These are phyloP conservation scores for Gnatocerus cornutus DNA, from an alignment of 2,888 invertebrate genomes.

Conservation along the genomic window DNA sequence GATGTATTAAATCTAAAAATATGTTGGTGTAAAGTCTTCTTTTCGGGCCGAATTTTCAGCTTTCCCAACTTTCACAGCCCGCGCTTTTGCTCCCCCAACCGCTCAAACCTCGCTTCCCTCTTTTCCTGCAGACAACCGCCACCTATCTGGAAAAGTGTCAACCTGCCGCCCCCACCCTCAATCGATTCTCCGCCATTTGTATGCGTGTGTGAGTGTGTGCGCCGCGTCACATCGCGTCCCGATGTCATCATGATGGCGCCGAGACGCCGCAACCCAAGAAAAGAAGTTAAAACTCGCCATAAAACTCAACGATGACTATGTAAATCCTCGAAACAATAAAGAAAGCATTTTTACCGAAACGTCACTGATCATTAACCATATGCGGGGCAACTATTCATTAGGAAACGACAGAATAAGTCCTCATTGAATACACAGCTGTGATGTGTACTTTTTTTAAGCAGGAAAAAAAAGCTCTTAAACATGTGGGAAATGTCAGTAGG, in stretches of 20 bases:
- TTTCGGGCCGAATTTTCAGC: neutral
- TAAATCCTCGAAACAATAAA: constrained; percentile 27
- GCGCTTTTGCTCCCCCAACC: constrained; percentile 10
- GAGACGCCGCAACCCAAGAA: constrained; percentile 22
- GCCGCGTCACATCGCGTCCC: constrained; percentile 59
- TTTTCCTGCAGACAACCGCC: constrained; percentile 54
- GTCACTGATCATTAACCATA: constrained; percentile 58
- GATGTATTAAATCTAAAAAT: too few relatives aligned
- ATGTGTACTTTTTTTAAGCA: constrained; percentile 34
- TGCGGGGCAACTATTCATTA: constrained; percentile 57
- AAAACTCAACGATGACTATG: constrained; percentile 28
- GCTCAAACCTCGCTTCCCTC: constrained; percentile 35
- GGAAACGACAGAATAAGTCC: constrained; percentile 52
- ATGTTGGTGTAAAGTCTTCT: too few relatives aligned
- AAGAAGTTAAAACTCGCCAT: constrained; percentile 8
- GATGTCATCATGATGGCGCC: constrained; percentile 59
- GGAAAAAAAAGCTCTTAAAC: constrained; percentile 41
- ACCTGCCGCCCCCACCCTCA: constrained; percentile 54
- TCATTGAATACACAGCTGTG: constrained; percentile 58
- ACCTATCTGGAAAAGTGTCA: constrained; percentile 59
- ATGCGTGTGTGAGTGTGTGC: constrained; percentile 60
- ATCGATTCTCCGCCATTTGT: constrained; percentile 61
- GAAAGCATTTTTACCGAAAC: constrained; percentile 14
- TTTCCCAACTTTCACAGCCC: neutral
- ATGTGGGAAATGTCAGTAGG: constrained; percentile 47